Conservation (phyloP, 1,140 invertebrate species). For the Drosophila sulfurigaster region DNA sequence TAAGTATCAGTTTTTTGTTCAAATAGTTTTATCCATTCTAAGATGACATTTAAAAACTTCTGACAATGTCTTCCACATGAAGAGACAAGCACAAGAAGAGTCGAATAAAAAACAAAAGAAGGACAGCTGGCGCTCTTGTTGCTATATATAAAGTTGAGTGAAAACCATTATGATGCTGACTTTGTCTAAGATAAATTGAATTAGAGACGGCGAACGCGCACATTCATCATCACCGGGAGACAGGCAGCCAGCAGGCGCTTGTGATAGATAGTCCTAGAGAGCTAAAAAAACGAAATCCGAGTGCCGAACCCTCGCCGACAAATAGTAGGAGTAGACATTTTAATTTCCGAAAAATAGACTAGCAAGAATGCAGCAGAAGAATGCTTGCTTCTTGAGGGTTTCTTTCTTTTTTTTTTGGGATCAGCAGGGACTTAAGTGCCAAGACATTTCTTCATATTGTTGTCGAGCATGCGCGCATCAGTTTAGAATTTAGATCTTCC, state of each 20-base stretch:
- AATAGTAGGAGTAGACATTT: slow-evolving; percentile 82
- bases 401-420: neutral
- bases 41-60: slow-evolving; percentile 8
- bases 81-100: slow-evolving; percentile 34
- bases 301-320: slow-evolving; percentile 55
- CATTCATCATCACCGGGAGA: slow-evolving; percentile 66
- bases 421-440: slow-evolving; percentile 40
- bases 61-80: slow-evolving; percentile 8
- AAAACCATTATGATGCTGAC: slow-evolving; percentile 64
- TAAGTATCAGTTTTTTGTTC: neutral
- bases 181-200: slow-evolving; percentile 82
- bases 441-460: slow-evolving; percentile 31
- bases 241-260: slow-evolving; percentile 29
- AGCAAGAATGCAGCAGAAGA: slow-evolving; percentile 41
- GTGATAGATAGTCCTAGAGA: slow-evolving; percentile 68
- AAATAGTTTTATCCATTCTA: neutral
- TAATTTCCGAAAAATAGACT: slow-evolving; percentile 75
- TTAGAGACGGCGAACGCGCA: slow-evolving; percentile 78
- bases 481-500: slow-evolving; percentile 7
- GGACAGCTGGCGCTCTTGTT: slow-evolving; percentile 61
- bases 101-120: slow-evolving; percentile 61
- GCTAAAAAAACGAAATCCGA: slow-evolving; percentile 60
- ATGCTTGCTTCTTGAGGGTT: slow-evolving; percentile 51
- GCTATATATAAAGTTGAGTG: slow-evolving; percentile 45
- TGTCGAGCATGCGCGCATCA: slow-evolving; percentile 37